Percentiles rank a stretch among this genome's conserved stretches.
Evolutionary conservation across 2,888 invertebrate species (phyloP).

Genomic region (Molorchus minor): DNA sequence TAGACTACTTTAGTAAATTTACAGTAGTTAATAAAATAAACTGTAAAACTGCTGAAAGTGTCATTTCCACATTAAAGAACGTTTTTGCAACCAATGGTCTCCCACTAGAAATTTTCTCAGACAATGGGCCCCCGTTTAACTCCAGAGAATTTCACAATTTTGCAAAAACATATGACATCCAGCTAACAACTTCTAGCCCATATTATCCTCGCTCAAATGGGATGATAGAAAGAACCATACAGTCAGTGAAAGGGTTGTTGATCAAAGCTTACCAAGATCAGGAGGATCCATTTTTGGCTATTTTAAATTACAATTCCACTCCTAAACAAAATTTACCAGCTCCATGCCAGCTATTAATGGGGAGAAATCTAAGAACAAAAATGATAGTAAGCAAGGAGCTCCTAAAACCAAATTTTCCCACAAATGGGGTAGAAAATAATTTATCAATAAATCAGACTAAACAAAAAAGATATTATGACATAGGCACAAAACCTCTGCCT

Average conservation of each 20-base stretch:
- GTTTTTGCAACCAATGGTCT: slow-evolving; percentile 25
- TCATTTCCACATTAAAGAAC: slow-evolving; percentile 19
- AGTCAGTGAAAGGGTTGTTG: slow-evolving; percentile 35
- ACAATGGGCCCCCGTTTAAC: slow-evolving; percentile 35
- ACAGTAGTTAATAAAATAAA: slow-evolving; percentile 29
- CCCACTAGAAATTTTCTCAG: slow-evolving; percentile 27
- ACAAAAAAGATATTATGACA: slow-evolving; percentile 23
- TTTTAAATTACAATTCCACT: neutral
- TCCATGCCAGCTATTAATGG: neutral
- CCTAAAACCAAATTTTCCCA: neutral
- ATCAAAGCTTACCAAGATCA: neutral
- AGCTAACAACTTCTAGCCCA: slow-evolving; percentile 16
- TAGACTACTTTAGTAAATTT: slow-evolving; percentile 45
- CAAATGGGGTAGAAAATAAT: slow-evolving; percentile 9
- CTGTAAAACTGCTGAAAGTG: neutral
- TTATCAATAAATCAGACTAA: slow-evolving; percentile 5
- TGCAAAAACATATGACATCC: slow-evolving; percentile 27
- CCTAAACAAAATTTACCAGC: neutral
- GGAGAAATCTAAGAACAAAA: too few relatives aligned
- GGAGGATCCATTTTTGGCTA: neutral
- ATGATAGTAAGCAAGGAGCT: too few relatives aligned
- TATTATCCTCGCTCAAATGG: slow-evolving; percentile 35
- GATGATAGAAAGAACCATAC: slow-evolving; percentile 38
- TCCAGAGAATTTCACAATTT: slow-evolving; percentile 34
- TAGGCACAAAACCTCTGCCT: slow-evolving; percentile 11